These are phyloP conservation scores for Marmota monax DNA, from an alignment of 2,113 vertebrate species.

Conservation along the genomic window DNA sequence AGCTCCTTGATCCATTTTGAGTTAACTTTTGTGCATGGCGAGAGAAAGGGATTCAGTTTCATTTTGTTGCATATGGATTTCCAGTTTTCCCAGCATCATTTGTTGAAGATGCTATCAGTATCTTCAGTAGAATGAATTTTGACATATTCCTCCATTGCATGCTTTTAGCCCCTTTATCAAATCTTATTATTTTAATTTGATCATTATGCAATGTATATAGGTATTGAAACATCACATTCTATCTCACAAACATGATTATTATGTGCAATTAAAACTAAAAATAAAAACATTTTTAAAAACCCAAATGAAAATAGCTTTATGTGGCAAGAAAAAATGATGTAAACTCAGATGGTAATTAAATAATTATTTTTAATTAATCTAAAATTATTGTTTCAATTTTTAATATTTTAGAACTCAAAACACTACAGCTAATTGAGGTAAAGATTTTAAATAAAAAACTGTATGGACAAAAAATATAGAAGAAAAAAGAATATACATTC, in stretches of 20 bases:
- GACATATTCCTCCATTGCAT: too few relatives aligned
- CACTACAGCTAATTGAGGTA: neutral
- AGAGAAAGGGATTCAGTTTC: too few relatives aligned
- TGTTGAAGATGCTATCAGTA: too few relatives aligned
- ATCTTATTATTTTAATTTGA: neutral
- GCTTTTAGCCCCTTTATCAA: too few relatives aligned
- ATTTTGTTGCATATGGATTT: too few relatives aligned
- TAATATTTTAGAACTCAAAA: neutral
- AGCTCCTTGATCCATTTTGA: too few relatives aligned
- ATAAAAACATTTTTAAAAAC: neutral
- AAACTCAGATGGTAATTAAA: neutral
- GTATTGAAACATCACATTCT: neutral
- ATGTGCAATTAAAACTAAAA: neutral
- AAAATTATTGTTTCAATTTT: neutral
- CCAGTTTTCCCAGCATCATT: too few relatives aligned
- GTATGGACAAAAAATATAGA: neutral
- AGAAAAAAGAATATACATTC: neutral
- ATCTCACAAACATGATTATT: neutral
- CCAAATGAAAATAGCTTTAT: neutral
- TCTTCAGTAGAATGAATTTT: too few relatives aligned
- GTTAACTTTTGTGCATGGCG: too few relatives aligned
- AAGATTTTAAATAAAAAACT: neutral
- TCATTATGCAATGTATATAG: neutral
- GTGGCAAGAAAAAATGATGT: neutral
- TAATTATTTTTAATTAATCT: neutral